These are phyloP conservation scores for Gallinago solitaria DNA, from an alignment of 2,797 vertebrate genomes.

Conservation along the genomic window DNA sequence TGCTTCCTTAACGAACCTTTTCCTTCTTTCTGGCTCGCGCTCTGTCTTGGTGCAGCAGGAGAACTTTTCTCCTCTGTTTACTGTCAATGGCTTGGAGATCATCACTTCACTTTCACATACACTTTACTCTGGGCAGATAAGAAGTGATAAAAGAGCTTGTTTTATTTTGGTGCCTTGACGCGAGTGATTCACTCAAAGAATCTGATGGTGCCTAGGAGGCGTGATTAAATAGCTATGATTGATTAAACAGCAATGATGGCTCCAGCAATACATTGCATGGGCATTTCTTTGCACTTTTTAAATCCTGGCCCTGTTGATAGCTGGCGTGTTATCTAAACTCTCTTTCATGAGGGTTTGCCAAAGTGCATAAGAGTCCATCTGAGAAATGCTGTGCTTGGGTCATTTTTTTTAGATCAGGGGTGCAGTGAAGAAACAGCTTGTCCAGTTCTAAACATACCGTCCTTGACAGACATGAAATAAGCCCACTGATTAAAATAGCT, in stretches of 20 bases:
- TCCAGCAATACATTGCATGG: neutral
- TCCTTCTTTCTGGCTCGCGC: neutral
- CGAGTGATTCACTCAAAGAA: neutral
- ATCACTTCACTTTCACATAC: neutral
- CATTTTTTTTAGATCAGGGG: constrained; percentile 16
- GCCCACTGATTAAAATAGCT: constrained; percentile 72
- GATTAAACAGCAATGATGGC: neutral
- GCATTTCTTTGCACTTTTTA: neutral
- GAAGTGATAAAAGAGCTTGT: neutral
- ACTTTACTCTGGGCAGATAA: neutral
- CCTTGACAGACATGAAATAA: constrained; percentile 56
- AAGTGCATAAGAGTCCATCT: neutral
- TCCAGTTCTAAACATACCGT: constrained; percentile 66
- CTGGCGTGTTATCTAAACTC: neutral
- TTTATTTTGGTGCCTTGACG: constrained; percentile 28
- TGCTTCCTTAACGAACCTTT: neutral
- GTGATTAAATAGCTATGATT: neutral
- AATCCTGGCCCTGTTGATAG: neutral
- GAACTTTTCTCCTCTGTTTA: neutral
- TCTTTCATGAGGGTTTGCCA: neutral
- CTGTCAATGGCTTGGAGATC: neutral
- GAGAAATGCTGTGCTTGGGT: constrained; percentile 11
- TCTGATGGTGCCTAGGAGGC: neutral
- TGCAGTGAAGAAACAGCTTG: constrained; percentile 33
- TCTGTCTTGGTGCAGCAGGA: neutral